Evolutionary conservation across 2,113 vertebrate genomes (phyloP).

Genomic region (Panthera uncia): DNA sequence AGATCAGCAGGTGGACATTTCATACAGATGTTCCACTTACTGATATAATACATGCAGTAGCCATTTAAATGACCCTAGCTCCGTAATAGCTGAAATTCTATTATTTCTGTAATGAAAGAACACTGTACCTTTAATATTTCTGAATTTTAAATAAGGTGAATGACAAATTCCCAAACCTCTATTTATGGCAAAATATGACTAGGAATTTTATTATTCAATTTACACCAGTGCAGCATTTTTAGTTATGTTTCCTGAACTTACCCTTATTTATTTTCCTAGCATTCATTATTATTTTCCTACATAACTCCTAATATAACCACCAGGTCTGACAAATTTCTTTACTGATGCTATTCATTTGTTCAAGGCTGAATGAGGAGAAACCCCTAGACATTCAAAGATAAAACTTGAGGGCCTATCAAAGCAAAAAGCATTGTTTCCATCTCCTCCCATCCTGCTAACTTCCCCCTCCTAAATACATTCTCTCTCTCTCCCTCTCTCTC

Average conservation of each 20-base stretch:
- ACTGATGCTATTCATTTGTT: constrained; percentile 79
- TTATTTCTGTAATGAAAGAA: constrained; percentile 88
- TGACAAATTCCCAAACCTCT: constrained; percentile 86
- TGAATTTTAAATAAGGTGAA: constrained; percentile 88
- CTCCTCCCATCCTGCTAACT: background rate
- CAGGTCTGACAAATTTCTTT: constrained; percentile 80
- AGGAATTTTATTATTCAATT: constrained; percentile 87
- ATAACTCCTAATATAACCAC: constrained; percentile 65
- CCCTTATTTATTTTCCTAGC: constrained; percentile 84
- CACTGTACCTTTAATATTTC: constrained; percentile 85
- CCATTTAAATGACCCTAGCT: constrained; percentile 86
- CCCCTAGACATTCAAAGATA: background rate
- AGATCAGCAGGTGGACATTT: constrained; percentile 86
- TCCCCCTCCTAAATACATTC: background rate
- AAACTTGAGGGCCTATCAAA: background rate
- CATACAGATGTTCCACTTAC: constrained; percentile 85
- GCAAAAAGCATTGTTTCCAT: background rate
- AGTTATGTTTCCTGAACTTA: constrained; percentile 82
- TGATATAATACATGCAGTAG: constrained; percentile 83
- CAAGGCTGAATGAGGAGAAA: constrained; percentile 61
- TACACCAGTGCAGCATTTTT: constrained; percentile 82
- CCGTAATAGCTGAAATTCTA: constrained; percentile 86
- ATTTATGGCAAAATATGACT: constrained; percentile 87
- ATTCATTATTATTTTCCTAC: constrained; percentile 76
- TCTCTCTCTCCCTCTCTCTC: background rate